Conservation (phyloP, 2,797 vertebrate genomes). For the Benthosema pterotum region DNA sequence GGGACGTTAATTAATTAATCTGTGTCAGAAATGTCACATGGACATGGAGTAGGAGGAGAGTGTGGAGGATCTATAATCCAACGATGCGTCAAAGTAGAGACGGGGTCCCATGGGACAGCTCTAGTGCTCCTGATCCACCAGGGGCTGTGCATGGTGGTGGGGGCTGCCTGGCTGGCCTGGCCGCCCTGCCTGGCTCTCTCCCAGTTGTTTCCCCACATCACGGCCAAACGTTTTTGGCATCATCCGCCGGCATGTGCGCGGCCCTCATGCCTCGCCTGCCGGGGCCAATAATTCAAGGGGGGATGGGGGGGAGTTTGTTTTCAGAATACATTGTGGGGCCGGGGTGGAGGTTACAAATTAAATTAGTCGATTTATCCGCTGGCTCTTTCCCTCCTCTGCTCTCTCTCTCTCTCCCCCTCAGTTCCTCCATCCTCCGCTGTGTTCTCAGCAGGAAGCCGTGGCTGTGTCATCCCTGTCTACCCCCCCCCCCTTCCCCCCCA, state of each 20-base stretch:
- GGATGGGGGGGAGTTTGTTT: conserved; percentile 19
- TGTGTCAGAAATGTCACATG: no score
- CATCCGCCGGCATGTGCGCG: conserved; percentile 43
- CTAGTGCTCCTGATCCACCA: neutral
- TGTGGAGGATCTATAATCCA: no score
- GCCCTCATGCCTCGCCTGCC: conserved; percentile 17
- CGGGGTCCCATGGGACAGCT: no score
- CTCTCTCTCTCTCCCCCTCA: conserved; percentile 25
- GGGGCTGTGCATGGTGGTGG: neutral
- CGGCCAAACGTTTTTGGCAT: conserved; percentile 73
- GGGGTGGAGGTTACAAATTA: conserved; percentile 63
- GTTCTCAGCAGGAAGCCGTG: conserved; percentile 64
- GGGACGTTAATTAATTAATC: no score
- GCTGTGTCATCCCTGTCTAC: conserved; percentile 61
- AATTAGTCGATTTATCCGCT: conserved; percentile 73
- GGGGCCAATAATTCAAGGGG: no score
- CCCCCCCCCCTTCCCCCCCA: conserved; percentile 42
- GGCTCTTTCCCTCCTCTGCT: conserved; percentile 29
- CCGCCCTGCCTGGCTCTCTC: conserved; percentile 53
- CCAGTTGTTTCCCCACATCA: conserved; percentile 60
- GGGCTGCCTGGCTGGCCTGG: conserved; percentile 17
- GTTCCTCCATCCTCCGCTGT: conserved; percentile 52
- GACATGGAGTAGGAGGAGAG: no score
- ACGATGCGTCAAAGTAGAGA: no score
- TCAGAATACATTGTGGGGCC: conserved; percentile 62